phyloP scores from a whole-genome alignment of 2,888 invertebrate species.

The Saturnia pavonia region DNA sequence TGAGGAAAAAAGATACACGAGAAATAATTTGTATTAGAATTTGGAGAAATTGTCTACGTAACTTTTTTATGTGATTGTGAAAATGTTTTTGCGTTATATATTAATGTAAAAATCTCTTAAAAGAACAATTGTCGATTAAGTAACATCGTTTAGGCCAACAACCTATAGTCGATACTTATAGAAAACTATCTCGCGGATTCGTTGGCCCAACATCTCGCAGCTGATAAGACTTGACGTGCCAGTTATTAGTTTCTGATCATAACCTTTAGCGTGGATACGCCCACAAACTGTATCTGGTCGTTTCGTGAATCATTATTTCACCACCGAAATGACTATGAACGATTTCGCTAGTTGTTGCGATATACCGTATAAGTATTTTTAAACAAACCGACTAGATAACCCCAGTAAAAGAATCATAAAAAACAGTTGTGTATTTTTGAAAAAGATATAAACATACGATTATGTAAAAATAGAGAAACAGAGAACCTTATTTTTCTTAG shows the following conservation, averaged over 20 bases:
- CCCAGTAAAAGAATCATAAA: no score
- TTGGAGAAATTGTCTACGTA: no score
- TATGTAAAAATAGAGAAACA: no score
- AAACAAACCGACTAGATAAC: not conserved
- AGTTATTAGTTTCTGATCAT: constrained; percentile 73
- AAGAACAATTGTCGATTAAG: not conserved
- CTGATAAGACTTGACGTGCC: constrained; percentile 75
- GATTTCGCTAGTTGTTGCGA: not conserved
- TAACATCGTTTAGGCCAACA: not conserved
- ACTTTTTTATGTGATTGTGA: no score
- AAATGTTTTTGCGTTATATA: no score
- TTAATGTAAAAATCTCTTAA: not conserved
- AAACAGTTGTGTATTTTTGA: no score
- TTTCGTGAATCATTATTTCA: constrained; percentile 33
- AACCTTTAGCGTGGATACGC: constrained; percentile 54
- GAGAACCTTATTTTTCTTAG: no score
- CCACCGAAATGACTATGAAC: not conserved
- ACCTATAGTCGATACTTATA: not conserved
- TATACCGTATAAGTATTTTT: not conserved
- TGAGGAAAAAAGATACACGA: no score
- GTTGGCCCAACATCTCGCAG: constrained; percentile 53
- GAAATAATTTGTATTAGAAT: no score
- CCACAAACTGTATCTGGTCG: constrained; percentile 42
- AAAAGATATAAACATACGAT: no score
- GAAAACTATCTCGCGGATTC: constrained; percentile 20